phyloP scores from a whole-genome alignment of 2,888 invertebrate species.

The Panopea generosa region DNA sequence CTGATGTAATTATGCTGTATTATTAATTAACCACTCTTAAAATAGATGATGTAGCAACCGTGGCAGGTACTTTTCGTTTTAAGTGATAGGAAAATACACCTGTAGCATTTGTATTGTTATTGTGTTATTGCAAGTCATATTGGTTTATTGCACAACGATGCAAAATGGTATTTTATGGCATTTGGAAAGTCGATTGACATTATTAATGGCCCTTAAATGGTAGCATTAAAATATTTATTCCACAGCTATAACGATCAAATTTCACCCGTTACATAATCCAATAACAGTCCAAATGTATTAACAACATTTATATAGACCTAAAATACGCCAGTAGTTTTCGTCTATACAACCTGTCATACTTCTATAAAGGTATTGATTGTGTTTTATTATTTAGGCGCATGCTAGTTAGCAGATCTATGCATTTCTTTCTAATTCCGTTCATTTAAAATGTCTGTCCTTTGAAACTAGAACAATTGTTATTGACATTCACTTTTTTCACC shows the following conservation, averaged over 20 bases:
- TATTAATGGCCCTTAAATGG: no score
- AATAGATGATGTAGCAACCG: no score
- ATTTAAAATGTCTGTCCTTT: constrained; percentile 17
- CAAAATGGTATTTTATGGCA: no score
- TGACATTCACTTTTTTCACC: constrained; percentile 8
- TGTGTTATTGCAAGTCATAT: no score
- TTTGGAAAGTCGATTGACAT: no score
- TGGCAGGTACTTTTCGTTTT: no score
- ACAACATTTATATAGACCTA: not conserved
- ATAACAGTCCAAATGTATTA: constrained; percentile 10
- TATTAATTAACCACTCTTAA: no score
- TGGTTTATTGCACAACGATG: no score
- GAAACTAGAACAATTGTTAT: constrained; percentile 12
- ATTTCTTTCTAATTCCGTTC: constrained; percentile 4
- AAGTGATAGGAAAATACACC: no score
- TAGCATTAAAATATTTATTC: no score
- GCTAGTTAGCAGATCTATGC: not conserved
- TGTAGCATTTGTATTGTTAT: no score
- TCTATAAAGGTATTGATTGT: constrained; percentile 4
- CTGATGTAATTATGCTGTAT: no score
- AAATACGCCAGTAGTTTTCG: not conserved
- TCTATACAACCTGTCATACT: not conserved
- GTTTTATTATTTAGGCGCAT: not conserved
- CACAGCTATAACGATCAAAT: not conserved
- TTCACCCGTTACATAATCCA: constrained; percentile 1